Percentiles rank a stretch among this genome's conserved stretches.
Conservation (phyloP, 2,113 vertebrate genomes). For the Grallaria varia region DNA sequence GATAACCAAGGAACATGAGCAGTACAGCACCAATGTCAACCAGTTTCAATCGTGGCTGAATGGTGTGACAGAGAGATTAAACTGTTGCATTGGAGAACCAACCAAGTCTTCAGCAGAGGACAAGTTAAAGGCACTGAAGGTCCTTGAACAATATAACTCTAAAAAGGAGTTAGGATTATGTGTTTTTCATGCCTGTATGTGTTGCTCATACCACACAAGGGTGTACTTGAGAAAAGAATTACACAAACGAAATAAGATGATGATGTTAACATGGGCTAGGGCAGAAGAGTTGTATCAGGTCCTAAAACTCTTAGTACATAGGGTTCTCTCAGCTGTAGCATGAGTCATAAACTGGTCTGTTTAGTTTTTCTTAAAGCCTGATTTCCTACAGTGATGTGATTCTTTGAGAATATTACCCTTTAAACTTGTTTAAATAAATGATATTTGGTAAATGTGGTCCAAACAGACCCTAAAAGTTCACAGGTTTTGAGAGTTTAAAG, state of each 20-base stretch:
- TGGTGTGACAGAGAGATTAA: constrained; percentile 78
- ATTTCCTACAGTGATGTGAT: not conserved
- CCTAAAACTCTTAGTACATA: not conserved
- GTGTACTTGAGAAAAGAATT: not conserved
- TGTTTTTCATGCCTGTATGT: not conserved
- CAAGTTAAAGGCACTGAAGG: constrained; percentile 80
- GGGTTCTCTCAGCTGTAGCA: not conserved
- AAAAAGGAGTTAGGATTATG: not conserved
- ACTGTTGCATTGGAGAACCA: constrained; percentile 61
- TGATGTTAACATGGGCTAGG: not conserved
- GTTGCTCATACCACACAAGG: not conserved
- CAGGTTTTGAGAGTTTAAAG: not conserved
- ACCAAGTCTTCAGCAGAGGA: constrained; percentile 29
- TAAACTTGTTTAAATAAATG: not conserved
- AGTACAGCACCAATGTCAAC: constrained; percentile 66
- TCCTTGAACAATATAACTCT: constrained; percentile 42
- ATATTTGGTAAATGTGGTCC: not conserved
- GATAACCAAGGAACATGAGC: constrained; percentile 83
- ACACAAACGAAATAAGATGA: not conserved
- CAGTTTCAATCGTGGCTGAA: constrained; percentile 86
- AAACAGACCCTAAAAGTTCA: not conserved
- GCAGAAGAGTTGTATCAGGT: not conserved
- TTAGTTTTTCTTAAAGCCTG: not conserved
- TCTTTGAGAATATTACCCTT: not conserved
- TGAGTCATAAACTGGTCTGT: not conserved